Conservation (phyloP, 2,113 vertebrate genomes). For the Coptodon bakossiorum region DNA sequence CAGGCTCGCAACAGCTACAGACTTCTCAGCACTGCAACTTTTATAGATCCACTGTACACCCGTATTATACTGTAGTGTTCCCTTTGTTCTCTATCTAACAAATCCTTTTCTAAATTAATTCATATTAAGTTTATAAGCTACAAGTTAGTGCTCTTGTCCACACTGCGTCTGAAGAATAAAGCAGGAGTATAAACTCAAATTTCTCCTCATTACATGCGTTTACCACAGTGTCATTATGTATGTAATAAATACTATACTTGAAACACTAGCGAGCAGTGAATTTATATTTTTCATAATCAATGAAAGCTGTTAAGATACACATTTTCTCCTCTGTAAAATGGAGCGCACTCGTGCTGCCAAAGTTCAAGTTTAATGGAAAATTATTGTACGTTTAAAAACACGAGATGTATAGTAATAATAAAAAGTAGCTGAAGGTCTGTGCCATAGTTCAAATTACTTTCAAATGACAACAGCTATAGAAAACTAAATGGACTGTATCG, state of each 20-base stretch:
- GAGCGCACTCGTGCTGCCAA: background rate
- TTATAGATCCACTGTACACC: background rate
- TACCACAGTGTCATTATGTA: background rate
- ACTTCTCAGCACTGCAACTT: background rate
- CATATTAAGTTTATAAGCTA: background rate
- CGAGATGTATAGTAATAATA: background rate
- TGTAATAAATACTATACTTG: background rate
- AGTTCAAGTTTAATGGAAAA: background rate
- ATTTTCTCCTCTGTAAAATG: background rate
- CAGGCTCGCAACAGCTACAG: slow-evolving; percentile 32
- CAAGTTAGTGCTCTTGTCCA: background rate
- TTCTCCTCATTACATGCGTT: background rate
- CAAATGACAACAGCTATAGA: background rate
- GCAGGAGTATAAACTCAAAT: background rate
- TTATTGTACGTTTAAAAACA: background rate
- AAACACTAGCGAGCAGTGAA: background rate
- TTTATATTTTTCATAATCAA: background rate
- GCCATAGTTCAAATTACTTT: rapidly evolving
- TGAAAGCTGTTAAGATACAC: background rate
- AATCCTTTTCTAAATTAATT: background rate
- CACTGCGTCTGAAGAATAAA: background rate
- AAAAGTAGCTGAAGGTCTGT: background rate
- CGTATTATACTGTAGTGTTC: background rate
- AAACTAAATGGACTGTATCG: background rate
- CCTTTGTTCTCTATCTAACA: background rate